These are phyloP conservation scores for Hiodon tergisus DNA, from an alignment of 2,113 vertebrate genomes.

Conservation along the genomic window DNA sequence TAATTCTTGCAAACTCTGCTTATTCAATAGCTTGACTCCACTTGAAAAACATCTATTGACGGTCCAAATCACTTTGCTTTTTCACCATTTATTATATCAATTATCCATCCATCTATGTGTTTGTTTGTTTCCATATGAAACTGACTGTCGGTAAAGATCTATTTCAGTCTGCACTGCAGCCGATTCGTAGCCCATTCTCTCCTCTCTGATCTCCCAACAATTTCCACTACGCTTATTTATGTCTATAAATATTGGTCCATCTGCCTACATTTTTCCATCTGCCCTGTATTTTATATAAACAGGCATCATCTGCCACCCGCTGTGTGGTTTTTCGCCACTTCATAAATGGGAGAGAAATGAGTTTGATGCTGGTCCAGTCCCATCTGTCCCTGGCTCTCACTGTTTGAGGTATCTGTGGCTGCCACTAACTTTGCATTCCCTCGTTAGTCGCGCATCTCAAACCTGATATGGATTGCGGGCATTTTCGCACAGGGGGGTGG, in stretches of 20 bases:
- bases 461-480: slow-evolving; percentile 39
- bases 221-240: slow-evolving; percentile 1
- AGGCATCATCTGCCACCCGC: background rate
- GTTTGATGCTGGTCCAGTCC: slow-evolving; percentile 7
- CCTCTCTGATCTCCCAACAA: background rate
- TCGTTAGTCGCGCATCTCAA: slow-evolving; percentile 40
- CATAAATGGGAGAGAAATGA: slow-evolving; percentile 33
- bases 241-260: background rate
- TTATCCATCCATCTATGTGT: no score
- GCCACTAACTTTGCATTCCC: slow-evolving; percentile 23
- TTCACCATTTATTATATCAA: no score
- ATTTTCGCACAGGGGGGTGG: slow-evolving; percentile 23
- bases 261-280: background rate
- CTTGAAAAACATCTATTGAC: no score
- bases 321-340: slow-evolving; percentile 26
- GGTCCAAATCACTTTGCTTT: no score
- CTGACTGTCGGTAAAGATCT: background rate
- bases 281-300: slow-evolving; percentile 8
- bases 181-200: background rate
- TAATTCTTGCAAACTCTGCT: no score
- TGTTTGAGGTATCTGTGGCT: background rate
- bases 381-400: background rate
- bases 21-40: no score
- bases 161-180: background rate
- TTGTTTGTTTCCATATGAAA: no score